Evolutionary conservation across 2,797 vertebrate species (phyloP), one percentile per base, ranked within the genome.

Genomic region (Geotrypetes seraphini): DNA sequence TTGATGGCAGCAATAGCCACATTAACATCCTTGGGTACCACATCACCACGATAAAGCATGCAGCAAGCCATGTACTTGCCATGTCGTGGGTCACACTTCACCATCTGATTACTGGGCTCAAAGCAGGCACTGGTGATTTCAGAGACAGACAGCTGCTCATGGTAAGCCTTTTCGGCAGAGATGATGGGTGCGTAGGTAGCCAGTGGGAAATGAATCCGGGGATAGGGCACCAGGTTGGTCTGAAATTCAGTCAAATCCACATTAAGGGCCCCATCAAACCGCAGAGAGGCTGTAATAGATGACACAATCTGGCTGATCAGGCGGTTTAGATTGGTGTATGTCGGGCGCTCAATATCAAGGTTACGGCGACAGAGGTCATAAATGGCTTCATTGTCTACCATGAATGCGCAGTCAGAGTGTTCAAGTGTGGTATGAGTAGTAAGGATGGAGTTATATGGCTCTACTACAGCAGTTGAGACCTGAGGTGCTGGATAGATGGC

Each of bases 21-120:
- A 1, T 92, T 96, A 25, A 93, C 90, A 0, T 95, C 92, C 57
- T 92, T 94, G 32, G 90, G 92, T 1, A 93, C 79, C 1, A 95
- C 87, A 0, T 95, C 87, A 0, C 92, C 91, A 0, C 91, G 80
- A 59, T 91, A 94, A 14, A 96, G 79, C 86, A 93, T 72, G 32
- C 90, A 91, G 65, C 90, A 92, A 6, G 89, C 89, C 90, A 91
- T 91, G 66, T 91, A 91, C 41, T 86, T 85, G 16, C 84, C 50
- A 0, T 79, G 71, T 1, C 76, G 41, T 0, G 79, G 81, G 42
- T 85, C 79, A 1, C 81, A 83, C 39, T 84, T 84, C 17, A 85
- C 81, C 81, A 84, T 84, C 53, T 85, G 81, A 48, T 60, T 84
- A 47, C 25, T 46, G 17, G 76, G 71, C 39, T 84, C 81, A 4